Base-by-base conservation (phyloP, 2,888 invertebrate genomes). In the Thereva nobilitata region DNA sequence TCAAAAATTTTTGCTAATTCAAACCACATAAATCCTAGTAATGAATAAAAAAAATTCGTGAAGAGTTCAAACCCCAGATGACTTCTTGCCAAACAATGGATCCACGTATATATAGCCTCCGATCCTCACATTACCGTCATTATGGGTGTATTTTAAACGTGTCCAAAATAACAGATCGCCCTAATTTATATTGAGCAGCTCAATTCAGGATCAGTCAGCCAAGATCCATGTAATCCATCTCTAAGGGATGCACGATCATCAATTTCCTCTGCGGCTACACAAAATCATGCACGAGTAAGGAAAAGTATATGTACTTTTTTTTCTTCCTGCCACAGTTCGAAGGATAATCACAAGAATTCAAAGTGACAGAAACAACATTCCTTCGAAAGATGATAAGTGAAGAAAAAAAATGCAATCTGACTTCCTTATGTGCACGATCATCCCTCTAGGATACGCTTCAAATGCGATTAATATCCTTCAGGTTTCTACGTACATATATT, bases 21-120 rank as follows among this genome's bases (percentile, higher is more conserved):
- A 68, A 66, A 68, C 56, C 68, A 66, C 68, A 68, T 68, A 68
- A 68, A 68, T 68, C 66, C 68, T 68, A 68, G 66, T 68, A 63
- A 68, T 56, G 55, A 61, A 55, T 56, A 53, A 47, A 47, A 23
- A 23, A 23, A 23, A 23, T 2, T 23, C 23, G 23, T 23, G 23
- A 23, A 23, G 57, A 59, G 57, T 47, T 59, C 47, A 59, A 59
- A 59, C 57, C 56, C 42, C 47, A 47, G 12, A 37, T 47, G 57
- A 47, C 38, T 59, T 59, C 12, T 37, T 12, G 6, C 23, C 8
- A 44, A 45, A 59, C 47, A 59, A 59, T 38, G 12, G 57, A 59
- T 47, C 55, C 5, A 10, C 38, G 45, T 9, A 37, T 59, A 47
- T 59, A 44, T 38, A 57, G 47, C 57, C 57, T 59, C 10, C 61